Percentiles rank a stretch among this genome's conserved stretches.
These are phyloP conservation scores for Vesta saturnalis DNA, from an alignment of 2,888 invertebrate species.

Conservation along the genomic window DNA sequence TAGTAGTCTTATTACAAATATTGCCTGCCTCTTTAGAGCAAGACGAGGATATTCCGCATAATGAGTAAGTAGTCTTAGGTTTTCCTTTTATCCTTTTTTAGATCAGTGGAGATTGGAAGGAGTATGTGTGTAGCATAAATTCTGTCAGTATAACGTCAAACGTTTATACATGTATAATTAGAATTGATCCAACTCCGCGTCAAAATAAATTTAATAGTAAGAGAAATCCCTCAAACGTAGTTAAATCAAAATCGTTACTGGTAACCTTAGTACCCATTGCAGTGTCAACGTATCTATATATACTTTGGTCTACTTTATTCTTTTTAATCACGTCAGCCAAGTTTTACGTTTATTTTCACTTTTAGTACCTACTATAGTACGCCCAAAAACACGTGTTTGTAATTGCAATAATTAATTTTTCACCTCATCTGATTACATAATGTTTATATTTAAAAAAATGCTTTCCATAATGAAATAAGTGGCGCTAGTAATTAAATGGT, in stretches of 20 bases:
- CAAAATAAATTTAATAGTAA: neutral
- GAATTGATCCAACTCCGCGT: too few species aligned
- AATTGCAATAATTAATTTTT: conserved; percentile 17
- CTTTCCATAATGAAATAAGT: conserved; percentile 12
- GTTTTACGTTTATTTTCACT: too few species aligned
- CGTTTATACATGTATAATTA: too few species aligned
- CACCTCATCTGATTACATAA: too few species aligned
- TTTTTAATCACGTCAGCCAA: too few species aligned
- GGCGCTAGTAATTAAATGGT: conserved; percentile 20
- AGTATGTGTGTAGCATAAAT: too few species aligned
- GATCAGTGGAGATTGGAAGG: neutral
- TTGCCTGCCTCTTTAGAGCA: conserved; percentile 72
- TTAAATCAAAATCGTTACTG: neutral
- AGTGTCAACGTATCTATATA: conserved; percentile 1
- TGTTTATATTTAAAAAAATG: conserved; percentile 16
- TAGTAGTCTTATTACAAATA: conserved; percentile 58
- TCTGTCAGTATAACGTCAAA: too few species aligned
- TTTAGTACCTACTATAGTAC: conserved; percentile 15
- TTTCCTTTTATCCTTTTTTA: conserved; percentile 9
- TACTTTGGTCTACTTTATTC: too few species aligned
- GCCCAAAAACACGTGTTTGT: conserved; percentile 23
- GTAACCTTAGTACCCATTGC: conserved; percentile 11
- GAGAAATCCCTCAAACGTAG: neutral
- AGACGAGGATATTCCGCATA: conserved; percentile 90
- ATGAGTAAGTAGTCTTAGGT: conserved; percentile 76